Base-by-base conservation (phyloP, 2,888 invertebrate genomes). In the Timandra comae region DNA sequence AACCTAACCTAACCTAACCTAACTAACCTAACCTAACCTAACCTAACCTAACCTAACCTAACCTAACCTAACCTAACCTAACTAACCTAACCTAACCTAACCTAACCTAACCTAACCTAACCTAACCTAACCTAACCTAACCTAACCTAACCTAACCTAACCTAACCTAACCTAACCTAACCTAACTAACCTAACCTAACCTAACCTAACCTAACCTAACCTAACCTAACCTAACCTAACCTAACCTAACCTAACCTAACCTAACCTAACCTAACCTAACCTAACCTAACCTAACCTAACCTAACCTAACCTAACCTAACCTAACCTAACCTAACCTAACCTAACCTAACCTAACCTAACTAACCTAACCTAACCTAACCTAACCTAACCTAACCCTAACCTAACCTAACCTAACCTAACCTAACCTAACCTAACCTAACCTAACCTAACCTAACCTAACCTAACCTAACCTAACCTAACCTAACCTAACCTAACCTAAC, bases 81-180 rank as follows among this genome's bases (percentile, higher is more conserved):
- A n/a, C n/a, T n/a, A n/a, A n/a, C n/a, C n/a, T n/a, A n/a, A n/a
- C n/a, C n/a, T n/a, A n/a, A n/a, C n/a, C n/a, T n/a, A n/a, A n/a
- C n/a, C n/a, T n/a, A n/a, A n/a, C n/a, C n/a, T n/a, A n/a, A n/a
- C n/a, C n/a, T n/a, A n/a, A n/a, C n/a, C n/a, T n/a, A n/a, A n/a
- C n/a, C n/a, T n/a, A n/a, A n/a, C n/a, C n/a, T n/a, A n/a, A n/a
- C n/a, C n/a, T n/a, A n/a, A n/a, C n/a, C n/a, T n/a, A n/a, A n/a
- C n/a, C n/a, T n/a, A n/a, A n/a, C n/a, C n/a, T n/a, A n/a, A 22
- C 33, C 27, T 27, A 27, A 22, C 33, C 33, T 33, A 27, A 22
- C 33, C 33, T 33, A 27, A 27, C 33, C 33, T 33, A 27, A 22
- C 33, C 33, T 33, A 27, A 22, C 33, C 33, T 33, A 27, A 27